Conservation (phyloP, 2,797 vertebrate genomes). For the Alauda arvensis region DNA sequence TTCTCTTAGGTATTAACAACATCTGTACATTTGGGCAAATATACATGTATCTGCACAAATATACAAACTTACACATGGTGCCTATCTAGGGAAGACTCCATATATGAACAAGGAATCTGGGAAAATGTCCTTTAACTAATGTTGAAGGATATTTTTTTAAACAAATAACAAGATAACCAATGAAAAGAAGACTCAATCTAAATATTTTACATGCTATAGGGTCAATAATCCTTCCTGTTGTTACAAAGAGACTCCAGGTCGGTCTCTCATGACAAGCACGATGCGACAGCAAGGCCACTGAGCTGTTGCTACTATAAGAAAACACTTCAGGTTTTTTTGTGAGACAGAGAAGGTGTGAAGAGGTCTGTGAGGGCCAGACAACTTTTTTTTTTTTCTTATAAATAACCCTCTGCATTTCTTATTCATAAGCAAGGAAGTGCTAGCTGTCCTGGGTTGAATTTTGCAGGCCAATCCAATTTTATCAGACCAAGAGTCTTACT, state of each 20-base stretch:
- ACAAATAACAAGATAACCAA: rapidly evolving
- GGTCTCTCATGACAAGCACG: not conserved
- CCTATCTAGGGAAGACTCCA: not conserved
- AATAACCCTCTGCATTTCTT: not conserved
- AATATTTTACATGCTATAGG: not conserved
- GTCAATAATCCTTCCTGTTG: not conserved
- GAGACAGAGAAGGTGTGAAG: not conserved
- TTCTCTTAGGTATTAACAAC: not conserved
- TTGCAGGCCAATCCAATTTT: not conserved
- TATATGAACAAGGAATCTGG: not conserved
- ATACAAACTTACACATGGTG: not conserved
- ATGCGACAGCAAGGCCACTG: not conserved
- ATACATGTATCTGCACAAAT: not conserved
- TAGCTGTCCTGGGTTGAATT: not conserved
- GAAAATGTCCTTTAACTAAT: not conserved
- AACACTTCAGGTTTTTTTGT: not conserved
- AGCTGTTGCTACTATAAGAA: not conserved
- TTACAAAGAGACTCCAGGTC: not conserved
- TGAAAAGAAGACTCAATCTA: not conserved
- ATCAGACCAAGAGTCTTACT: not conserved
- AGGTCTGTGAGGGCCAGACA: not conserved
- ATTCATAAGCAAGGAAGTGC: not conserved
- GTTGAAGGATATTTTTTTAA: not conserved
- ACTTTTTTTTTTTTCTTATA: not conserved
- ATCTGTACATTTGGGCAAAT: not conserved